phyloP scores from a whole-genome alignment of 2,888 invertebrate genomes.

The Eurois occulta region DNA sequence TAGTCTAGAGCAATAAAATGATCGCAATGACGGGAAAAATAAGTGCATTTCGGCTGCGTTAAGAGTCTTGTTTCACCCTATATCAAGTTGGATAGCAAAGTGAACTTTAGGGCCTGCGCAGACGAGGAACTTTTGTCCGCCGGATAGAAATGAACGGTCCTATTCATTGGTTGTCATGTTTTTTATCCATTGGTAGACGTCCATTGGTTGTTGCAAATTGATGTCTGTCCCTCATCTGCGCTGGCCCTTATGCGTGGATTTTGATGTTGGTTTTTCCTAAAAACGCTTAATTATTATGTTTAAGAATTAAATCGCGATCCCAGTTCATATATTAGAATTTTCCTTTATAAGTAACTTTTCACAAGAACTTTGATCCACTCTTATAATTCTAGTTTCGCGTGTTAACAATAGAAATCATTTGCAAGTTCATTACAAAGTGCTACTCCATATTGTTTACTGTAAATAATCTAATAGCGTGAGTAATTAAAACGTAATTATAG shows the following conservation, averaged over 20 bases:
- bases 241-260: not conserved
- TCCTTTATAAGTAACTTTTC: constrained; percentile 8
- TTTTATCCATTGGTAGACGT: no score
- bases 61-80: no score
- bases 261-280: not conserved
- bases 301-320: not conserved
- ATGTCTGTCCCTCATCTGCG: no score
- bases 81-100: not conserved
- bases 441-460: constrained; percentile 13
- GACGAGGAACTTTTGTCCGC: no score
- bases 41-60: no score
- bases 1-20: no score
- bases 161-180: no score
- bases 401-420: constrained; percentile 41
- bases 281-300: not conserved
- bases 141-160: no score
- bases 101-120: no score
- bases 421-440: constrained; percentile 28
- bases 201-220: no score
- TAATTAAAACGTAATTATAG: constrained; percentile 32
- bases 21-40: no score
- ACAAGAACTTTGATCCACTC: constrained; percentile 4
- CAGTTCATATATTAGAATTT: not conserved
- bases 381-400: constrained; percentile 54
- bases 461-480: constrained; percentile 25